Conservation (phyloP, 2,888 invertebrate genomes). For the Conchocele bisecta region DNA sequence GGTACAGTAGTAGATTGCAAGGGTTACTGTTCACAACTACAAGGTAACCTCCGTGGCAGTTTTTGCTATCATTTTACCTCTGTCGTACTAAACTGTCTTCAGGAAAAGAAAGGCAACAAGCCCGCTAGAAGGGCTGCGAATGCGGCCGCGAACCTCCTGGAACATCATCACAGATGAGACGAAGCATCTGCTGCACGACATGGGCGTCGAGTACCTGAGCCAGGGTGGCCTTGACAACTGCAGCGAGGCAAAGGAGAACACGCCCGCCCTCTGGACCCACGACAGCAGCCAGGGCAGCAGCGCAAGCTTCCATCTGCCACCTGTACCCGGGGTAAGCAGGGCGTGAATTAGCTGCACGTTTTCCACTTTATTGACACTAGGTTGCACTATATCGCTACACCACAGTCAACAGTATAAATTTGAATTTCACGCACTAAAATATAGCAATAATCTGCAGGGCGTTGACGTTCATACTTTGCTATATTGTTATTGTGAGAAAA, state of each 20-base stretch:
- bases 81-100: slow-evolving; percentile 7
- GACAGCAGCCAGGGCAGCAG: slow-evolving; percentile 4
- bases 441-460: background rate
- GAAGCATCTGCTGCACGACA: slow-evolving; percentile 62
- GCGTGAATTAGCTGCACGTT: no score
- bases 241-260: slow-evolving; percentile 36
- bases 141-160: slow-evolving; percentile 21
- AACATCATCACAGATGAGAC: slow-evolving; percentile 43
- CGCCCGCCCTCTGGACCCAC: slow-evolving; percentile 33
- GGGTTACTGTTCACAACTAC: no score
- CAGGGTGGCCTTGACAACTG: slow-evolving; percentile 37
- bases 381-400: no score
- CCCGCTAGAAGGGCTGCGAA: slow-evolving; percentile 22
- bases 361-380: no score
- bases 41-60: no score
- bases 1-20: no score
- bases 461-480: background rate
- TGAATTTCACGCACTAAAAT: no score
- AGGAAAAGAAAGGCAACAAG: slow-evolving; percentile 60
- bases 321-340: slow-evolving; percentile 61
- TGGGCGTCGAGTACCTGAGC: slow-evolving; percentile 62
- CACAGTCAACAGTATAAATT: no score
- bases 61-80: background rate
- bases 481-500: background rate
- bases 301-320: slow-evolving; percentile 45